Percentiles rank a stretch among this genome's conserved stretches.
Evolutionary conservation across 2,888 invertebrate genomes (phyloP).

Genomic region (Sarcophaga rosellei): DNA sequence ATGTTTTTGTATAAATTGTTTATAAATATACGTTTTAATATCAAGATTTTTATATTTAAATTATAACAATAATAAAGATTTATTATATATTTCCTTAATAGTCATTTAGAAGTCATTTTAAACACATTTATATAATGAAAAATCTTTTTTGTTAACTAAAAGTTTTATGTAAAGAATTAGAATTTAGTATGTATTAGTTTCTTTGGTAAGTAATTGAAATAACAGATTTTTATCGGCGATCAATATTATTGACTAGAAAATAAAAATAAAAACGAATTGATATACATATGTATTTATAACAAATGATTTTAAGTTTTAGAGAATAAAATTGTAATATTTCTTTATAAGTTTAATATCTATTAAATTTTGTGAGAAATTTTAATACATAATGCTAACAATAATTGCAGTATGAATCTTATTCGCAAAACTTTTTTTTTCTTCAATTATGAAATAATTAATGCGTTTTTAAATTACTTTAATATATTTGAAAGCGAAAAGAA

Average conservation of each 20-base stretch:
- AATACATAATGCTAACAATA: constrained; percentile 6
- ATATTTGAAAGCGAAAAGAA: too few species aligned
- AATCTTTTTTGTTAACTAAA: constrained; percentile 50
- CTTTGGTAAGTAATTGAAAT: neutral
- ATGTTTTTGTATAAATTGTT: too few species aligned
- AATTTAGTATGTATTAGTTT: neutral
- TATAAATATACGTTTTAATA: constrained; percentile 12
- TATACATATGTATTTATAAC: neutral
- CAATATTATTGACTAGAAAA: neutral
- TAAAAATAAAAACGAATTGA: neutral
- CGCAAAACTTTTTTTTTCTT: constrained; percentile 33
- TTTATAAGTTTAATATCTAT: neutral
- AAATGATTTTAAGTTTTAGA: constrained; percentile 1
- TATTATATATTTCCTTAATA: constrained; percentile 3
- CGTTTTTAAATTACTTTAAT: too few species aligned
- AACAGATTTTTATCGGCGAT: neutral
- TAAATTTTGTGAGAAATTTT: neutral
- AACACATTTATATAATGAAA: constrained; percentile 52
- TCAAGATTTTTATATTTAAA: constrained; percentile 8
- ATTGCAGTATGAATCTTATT: constrained; percentile 14
- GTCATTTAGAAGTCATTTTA: constrained; percentile 53
- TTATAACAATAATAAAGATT: constrained; percentile 12
- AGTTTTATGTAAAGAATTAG: constrained; percentile 8
- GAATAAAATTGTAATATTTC: constrained; percentile 10
- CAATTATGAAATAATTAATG: too few species aligned